Evolutionary conservation across 2,888 invertebrate species (phyloP), one percentile per base, ranked within the genome.

Genomic region (Coremacera marginata): DNA sequence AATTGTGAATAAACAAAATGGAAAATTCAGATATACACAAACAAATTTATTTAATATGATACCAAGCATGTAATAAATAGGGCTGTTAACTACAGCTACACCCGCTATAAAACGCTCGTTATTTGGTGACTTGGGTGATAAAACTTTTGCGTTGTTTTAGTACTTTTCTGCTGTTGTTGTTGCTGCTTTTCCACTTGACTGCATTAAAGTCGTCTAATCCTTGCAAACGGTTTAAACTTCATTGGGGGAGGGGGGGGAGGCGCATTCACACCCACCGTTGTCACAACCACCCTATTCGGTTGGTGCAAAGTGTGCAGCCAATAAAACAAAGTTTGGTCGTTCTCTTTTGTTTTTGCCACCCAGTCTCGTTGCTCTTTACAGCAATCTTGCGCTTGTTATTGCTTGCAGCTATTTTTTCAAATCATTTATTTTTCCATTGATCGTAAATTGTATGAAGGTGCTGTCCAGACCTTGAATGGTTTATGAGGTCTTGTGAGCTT

Each of bases 371-470:
- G 44, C 25, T 11, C 68, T 14, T 25, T 52, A 11, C 25, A 27
- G 2, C 25, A 14, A 14, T 49, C 25, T 62, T 57, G 25, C 31
- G n/a, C 60, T 60, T 60, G 19, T 22, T 72, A 14, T 19, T 62
- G 19, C 14, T 62, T 27, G n/a, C 62, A 44, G 31, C 37, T 22
- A 31, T 11, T 16, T 55, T 27, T 70, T 55, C n/a, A 65, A 65
- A 34, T 19, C 65, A 65, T 68, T 68, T 68, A 68, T 68, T 68
- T 68, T 34, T 22, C 68, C 49, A 22, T 49, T 68, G 68, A 68
- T 68, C 68, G 49, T 68, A 68, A 68, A 68, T 49, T 49, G 22
- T 5, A 44, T n/a, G 49, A 68, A 68, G 31, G 31, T 31, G 31
- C 44, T 68, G 37, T 8, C 68, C 25, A 19, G n/a, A 22, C 37